Evolutionary conservation across 2,113 vertebrate species (phyloP), one percentile per base, ranked within the genome.

Genomic region (Gymnorhina tibicen): DNA sequence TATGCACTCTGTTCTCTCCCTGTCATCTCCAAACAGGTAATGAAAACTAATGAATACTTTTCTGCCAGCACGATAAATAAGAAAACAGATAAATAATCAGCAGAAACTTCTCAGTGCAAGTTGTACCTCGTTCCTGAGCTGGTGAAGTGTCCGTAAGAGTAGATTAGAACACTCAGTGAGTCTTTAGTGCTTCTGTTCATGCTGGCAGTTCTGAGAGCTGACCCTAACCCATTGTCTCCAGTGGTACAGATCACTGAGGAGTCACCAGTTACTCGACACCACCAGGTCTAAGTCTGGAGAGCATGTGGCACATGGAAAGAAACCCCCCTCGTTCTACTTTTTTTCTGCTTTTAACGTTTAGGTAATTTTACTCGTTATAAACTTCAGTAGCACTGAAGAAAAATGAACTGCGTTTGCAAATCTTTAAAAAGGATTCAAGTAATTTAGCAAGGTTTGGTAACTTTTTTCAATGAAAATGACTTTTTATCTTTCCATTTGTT

Each of bases 11-110:
- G 32, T 82, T 88, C 58, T 83, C 67, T 49, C 73, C 67, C 89
- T 64, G 60, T 39, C 82, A 91, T 46, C 89, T 87, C 91, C 58
- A 83, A 76, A 60, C 41, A 89, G 23, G 16, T 69, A 80, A 93
- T 26, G 37, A 73, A 90, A 93, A 85, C 46, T 46, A 60, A 58
- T 42, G 47, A 53, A 42, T 6, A 33, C 20, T 91, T 59, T 87
- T 49, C 64, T 86, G 78, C 13, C 85, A 76, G 58, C 10, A 7
- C 10, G 26, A 35, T 20, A 81, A 59, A 42, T 58, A 69, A 52
- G 58, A 67, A 39, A 83, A 76, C 28, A 89, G 26, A 79, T 41
- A 85, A 85, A 83, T 27, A 49, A 72, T 21, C 53, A 69, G 15
- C 44, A 90, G 28, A 73, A 76, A 60, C 13, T 49, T 49, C 78